Conservation (phyloP, 1,140 invertebrate genomes). For the Glossosoma conforme region DNA sequence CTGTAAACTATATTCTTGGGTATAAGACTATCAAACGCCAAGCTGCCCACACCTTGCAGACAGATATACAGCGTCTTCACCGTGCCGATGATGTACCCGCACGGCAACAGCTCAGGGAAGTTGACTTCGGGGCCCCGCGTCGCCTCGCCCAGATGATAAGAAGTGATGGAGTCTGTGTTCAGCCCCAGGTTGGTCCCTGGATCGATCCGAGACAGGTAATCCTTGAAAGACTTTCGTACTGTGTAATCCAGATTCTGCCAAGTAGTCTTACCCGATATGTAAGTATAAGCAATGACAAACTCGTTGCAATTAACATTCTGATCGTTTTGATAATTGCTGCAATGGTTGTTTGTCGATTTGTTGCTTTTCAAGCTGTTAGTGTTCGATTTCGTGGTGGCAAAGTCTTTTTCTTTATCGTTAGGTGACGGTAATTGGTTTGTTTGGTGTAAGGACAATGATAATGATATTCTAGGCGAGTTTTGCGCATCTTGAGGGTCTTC, state of each 20-base stretch:
- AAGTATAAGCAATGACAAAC: conserved; percentile 79
- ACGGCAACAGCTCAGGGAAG: conserved; percentile 84
- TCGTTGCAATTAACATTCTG: conserved; percentile 55
- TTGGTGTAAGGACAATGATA: too few relatives aligned
- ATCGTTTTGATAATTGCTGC: conserved; percentile 40
- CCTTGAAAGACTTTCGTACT: conserved; percentile 88
- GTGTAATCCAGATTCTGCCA: conserved; percentile 93
- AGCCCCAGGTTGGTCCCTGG: conserved; percentile 87
- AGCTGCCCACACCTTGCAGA: conserved; percentile 81
- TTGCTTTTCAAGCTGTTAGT: conserved; percentile 52
- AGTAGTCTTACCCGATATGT: conserved; percentile 86
- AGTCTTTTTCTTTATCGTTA: conserved; percentile 46
- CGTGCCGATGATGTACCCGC: conserved; percentile 89
- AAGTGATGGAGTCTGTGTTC: conserved; percentile 81
- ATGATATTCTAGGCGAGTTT: not conserved
- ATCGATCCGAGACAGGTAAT: conserved; percentile 90
- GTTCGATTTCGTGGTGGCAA: conserved; percentile 43
- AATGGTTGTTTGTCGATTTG: conserved; percentile 48
- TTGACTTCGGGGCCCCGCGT: conserved; percentile 63
- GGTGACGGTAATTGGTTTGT: too few relatives aligned
- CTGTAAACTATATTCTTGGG: conserved; percentile 94
- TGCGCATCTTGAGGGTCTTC: conserved; percentile 39
- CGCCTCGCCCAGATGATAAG: conserved; percentile 90
- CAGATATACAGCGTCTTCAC: conserved; percentile 76
- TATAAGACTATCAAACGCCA: conserved; percentile 94